These are phyloP conservation scores for Emydura subglobosa DNA, from an alignment of 2,113 vertebrate genomes.

Conservation along the genomic window DNA sequence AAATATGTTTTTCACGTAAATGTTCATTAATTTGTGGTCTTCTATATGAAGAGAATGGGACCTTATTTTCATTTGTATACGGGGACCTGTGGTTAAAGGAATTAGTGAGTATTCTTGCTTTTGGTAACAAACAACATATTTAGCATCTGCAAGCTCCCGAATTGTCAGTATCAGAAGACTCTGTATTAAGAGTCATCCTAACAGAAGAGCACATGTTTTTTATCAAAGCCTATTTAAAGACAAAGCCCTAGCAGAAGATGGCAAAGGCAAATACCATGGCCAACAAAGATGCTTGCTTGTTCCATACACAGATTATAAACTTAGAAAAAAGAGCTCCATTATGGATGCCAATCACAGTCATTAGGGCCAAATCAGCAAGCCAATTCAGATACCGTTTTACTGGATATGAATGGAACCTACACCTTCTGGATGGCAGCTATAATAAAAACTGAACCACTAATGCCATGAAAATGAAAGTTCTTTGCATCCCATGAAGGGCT, in stretches of 20 bases:
- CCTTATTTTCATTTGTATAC: background rate
- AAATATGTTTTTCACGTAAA: background rate
- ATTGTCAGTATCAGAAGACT: background rate
- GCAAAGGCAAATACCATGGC: background rate
- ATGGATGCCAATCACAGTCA: background rate
- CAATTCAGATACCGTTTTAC: background rate
- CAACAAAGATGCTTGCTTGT: background rate
- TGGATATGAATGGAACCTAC: background rate
- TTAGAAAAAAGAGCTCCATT: background rate
- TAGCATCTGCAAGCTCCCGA: background rate
- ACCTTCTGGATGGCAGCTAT: background rate
- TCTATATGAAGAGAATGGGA: background rate
- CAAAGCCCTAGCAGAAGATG: background rate
- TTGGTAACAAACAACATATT: background rate
- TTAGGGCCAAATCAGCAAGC: background rate
- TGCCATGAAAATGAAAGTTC: background rate
- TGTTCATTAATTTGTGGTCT: background rate
- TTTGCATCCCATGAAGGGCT: background rate
- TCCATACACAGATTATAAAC: background rate
- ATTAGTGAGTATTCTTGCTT: background rate
- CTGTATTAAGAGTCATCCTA: background rate
- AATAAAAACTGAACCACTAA: background rate
- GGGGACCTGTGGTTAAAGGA: background rate
- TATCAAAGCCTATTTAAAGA: background rate
- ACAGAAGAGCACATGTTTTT: background rate